A percentile compares a stretch with the other conserved stretches of the same genome.
These are phyloP conservation scores for Oryctolagus cuniculus DNA, from an alignment of 2,113 vertebrate species.

Conservation along the genomic window mOryCun1.1 NC_091436.1:43630001-43630500, in stretches of 20 bases:
- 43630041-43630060: not conserved
- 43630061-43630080: not conserved
- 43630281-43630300: conserved; percentile 86
- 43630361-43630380: conserved; percentile 81
- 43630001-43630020: not conserved
- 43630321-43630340: conserved; percentile 84
- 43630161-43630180: conserved; percentile 79
- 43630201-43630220: conserved; percentile 89
- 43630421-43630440: conserved; percentile 88
- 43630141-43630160: conserved; percentile 58
- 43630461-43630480: conserved; percentile 87
- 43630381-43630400: conserved; percentile 87
- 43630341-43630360: conserved; percentile 66
- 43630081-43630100: not conserved
- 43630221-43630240: conserved; percentile 87
- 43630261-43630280: conserved; percentile 89
- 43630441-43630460: conserved; percentile 89
- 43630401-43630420: conserved; percentile 90
- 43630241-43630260: conserved; percentile 89
- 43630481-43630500: conserved; percentile 87
- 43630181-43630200: conserved; percentile 89
- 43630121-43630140: not conserved
- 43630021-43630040: not conserved
- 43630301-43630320: conserved; percentile 76
- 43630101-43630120: not conserved